Evolutionary conservation across 2,888 invertebrate genomes (phyloP).

Genomic region (Bimastos eiseni): DNA sequence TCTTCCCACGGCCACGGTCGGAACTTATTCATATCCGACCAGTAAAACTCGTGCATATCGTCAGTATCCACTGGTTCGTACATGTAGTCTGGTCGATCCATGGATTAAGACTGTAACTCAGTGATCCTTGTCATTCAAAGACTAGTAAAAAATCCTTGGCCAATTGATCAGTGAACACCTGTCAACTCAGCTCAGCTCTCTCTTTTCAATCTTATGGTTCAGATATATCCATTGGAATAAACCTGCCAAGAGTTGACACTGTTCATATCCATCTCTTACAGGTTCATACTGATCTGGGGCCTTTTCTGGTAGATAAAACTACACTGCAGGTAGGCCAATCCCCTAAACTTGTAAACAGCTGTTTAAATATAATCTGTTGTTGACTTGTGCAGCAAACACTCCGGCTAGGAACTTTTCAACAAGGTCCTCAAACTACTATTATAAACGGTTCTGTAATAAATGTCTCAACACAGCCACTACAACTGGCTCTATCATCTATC

Average conservation of each 20-base stretch:
- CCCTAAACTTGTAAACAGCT: neutral
- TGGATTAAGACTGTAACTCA: neutral
- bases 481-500: neutral
- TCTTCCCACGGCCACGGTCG: conserved; percentile 16
- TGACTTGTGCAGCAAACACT: neutral
- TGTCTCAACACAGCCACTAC: neutral
- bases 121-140: neutral
- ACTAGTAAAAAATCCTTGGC: neutral
- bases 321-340: neutral
- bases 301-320: neutral
- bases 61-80: neutral
- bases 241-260: neutral
- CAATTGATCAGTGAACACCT: neutral
- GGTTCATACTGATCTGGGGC: neutral
- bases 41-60: neutral
- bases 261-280: neutral
- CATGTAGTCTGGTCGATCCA: neutral
- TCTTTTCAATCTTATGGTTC: neutral
- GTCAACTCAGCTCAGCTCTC: neutral
- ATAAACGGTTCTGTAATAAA: neutral
- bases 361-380: neutral
- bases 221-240: neutral
- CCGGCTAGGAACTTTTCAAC: neutral
- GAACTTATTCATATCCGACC: conserved; percentile 23
- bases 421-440: neutral